Conservation (phyloP, 2,797 vertebrate species). For the Ispidina picta region DNA sequence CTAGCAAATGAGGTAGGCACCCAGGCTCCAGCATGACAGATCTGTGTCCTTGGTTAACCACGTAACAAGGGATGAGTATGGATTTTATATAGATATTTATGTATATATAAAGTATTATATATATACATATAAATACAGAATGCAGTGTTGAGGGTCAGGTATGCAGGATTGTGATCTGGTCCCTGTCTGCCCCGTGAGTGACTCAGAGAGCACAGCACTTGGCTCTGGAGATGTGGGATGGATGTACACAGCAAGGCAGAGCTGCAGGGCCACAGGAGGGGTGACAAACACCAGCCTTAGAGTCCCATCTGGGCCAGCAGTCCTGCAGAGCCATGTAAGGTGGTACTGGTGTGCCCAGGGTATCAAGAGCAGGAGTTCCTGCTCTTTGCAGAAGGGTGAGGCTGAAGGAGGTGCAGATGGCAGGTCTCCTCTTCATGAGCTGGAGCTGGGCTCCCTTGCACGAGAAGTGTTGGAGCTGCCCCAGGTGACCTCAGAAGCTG, state of each 20-base stretch:
- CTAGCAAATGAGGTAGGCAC: not conserved
- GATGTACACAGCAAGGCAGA: not conserved
- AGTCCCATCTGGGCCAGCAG: not conserved
- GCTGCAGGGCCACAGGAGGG: not conserved
- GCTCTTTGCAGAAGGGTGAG: not conserved
- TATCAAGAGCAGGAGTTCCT: not conserved
- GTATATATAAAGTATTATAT: not conserved
- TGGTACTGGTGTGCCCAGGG: not conserved
- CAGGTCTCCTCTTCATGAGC: not conserved
- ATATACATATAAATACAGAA: not conserved
- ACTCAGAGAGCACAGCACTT: not conserved
- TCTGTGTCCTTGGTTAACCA: not conserved
- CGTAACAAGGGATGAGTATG: not conserved
- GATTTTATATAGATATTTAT: not conserved
- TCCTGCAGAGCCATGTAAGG: not conserved
- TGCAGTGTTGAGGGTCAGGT: not conserved
- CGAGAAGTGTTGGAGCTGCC: not conserved
- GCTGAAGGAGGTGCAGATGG: not conserved
- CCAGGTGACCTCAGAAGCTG: not conserved
- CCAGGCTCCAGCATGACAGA: conserved; percentile 17
- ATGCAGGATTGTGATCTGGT: not conserved
- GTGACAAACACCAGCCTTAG: not conserved
- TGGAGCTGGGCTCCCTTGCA: not conserved
- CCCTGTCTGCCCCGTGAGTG: not conserved
- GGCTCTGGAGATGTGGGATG: not conserved